These are phyloP conservation scores for Plecotus auritus DNA, from an alignment of 2,113 vertebrate genomes.

Conservation along the genomic window DNA sequence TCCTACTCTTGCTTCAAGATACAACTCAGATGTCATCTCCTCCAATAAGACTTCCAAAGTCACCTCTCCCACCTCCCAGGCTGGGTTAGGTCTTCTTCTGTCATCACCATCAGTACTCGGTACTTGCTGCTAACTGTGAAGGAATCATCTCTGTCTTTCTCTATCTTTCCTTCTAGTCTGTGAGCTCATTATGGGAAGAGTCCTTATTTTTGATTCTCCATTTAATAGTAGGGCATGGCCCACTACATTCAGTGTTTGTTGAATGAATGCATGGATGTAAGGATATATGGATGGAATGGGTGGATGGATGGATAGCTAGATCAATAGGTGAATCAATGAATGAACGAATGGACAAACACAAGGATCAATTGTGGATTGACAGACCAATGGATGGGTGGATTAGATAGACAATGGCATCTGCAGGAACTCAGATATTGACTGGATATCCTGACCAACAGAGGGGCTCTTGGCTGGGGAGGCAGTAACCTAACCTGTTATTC, in stretches of 20 bases:
- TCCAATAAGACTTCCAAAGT: background rate
- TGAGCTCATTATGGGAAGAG: background rate
- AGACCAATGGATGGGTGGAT: background rate
- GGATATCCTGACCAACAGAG: background rate
- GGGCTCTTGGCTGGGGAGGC: background rate
- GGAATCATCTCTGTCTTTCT: background rate
- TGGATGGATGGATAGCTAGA: background rate
- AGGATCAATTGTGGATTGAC: background rate
- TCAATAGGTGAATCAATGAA: background rate
- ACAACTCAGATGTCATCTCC: background rate
- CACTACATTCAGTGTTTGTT: background rate
- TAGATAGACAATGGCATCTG: background rate
- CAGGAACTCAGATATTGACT: background rate
- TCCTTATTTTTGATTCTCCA: background rate
- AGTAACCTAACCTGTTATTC: background rate
- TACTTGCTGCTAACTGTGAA: background rate
- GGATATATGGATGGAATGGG: background rate
- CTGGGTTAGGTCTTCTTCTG: background rate
- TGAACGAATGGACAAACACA: background rate
- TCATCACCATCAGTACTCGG: background rate
- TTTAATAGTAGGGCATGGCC: background rate
- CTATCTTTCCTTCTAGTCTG: background rate
- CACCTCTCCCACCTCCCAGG: background rate
- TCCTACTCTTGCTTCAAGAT: background rate
- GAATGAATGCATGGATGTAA: background rate